These are phyloP conservation scores for Carassius gibelio DNA, from an alignment of 2,113 vertebrate genomes.

Conservation along the genomic window DNA sequence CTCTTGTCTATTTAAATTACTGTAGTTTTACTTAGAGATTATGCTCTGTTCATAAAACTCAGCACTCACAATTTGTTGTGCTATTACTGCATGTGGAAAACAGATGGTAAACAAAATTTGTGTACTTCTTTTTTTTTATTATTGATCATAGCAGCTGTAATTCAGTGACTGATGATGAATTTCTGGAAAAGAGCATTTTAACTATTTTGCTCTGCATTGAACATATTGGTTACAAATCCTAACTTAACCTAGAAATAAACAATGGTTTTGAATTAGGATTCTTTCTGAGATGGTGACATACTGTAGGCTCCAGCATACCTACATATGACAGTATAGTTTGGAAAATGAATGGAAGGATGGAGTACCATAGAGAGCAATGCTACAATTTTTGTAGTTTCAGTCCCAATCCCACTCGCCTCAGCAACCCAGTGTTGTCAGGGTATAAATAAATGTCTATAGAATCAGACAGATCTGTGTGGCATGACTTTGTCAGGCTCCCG, in stretches of 20 bases:
- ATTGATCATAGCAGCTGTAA: not conserved
- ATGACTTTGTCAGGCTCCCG: constrained; percentile 2
- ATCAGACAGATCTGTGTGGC: constrained; percentile 5
- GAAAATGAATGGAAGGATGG: not conserved
- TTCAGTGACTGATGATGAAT: not conserved
- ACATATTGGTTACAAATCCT: not conserved
- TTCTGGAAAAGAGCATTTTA: not conserved
- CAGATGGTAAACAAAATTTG: not conserved
- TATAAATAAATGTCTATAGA: constrained; percentile 13
- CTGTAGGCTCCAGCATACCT: not conserved
- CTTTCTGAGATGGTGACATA: too few species aligned
- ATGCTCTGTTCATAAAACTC: not conserved
- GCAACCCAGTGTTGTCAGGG: not conserved
- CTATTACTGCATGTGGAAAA: not conserved
- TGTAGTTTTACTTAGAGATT: not conserved
- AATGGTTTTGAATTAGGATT: not conserved
- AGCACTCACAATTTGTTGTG: not conserved
- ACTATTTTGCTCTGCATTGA: not conserved
- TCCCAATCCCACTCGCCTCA: not conserved
- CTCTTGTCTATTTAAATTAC: not conserved
- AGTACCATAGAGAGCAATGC: not conserved
- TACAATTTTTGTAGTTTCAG: constrained; percentile 10
- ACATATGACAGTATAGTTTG: not conserved
- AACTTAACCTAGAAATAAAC: not conserved
- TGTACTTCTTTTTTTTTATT: not conserved